A percentile compares a stretch with the other conserved stretches of the same genome.
These are phyloP conservation scores for Drosophila kanapiae DNA, from an alignment of 1,140 invertebrate species.

Conservation along the genomic window DNA sequence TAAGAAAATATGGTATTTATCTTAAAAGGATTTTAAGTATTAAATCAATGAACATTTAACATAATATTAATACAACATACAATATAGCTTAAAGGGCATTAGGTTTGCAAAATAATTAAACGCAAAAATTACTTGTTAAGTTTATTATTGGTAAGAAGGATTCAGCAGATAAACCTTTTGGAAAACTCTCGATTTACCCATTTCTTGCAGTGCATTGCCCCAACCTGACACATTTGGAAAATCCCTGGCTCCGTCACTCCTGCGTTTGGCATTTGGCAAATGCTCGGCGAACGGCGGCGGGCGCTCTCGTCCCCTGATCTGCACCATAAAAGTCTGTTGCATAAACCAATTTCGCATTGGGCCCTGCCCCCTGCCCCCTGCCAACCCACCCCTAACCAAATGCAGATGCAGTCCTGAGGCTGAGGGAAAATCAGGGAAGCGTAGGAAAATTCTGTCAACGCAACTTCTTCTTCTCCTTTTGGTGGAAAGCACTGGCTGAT, in stretches of 20 bases:
- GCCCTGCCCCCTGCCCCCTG: constrained; percentile 16
- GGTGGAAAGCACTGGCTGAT: constrained; percentile 55
- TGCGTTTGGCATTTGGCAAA: constrained; percentile 56
- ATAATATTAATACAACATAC: too few species aligned
- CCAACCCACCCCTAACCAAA: background rate
- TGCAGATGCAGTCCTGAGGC: background rate
- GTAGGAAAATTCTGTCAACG: constrained; percentile 59
- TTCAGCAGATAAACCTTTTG: too few species aligned
- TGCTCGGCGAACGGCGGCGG: constrained; percentile 5
- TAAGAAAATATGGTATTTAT: too few species aligned
- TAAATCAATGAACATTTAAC: too few species aligned
- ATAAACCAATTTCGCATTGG: constrained; percentile 80
- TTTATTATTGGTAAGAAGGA: too few species aligned
- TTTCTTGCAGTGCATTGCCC: constrained; percentile 2
- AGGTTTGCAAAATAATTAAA: too few species aligned
- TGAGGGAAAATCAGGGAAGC: background rate
- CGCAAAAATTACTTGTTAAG: too few species aligned
- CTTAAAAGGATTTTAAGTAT: too few species aligned
- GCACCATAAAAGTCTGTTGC: constrained; percentile 78
- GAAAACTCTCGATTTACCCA: background rate
- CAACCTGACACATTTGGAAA: constrained; percentile 29
- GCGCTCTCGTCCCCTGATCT: constrained; percentile 24
- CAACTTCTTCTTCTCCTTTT: constrained; percentile 50
- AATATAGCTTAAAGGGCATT: too few species aligned
- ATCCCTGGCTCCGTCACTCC: constrained; percentile 42